Base-by-base conservation (phyloP, 2,888 invertebrate genomes). In the Sicus ferrugineus region DNA sequence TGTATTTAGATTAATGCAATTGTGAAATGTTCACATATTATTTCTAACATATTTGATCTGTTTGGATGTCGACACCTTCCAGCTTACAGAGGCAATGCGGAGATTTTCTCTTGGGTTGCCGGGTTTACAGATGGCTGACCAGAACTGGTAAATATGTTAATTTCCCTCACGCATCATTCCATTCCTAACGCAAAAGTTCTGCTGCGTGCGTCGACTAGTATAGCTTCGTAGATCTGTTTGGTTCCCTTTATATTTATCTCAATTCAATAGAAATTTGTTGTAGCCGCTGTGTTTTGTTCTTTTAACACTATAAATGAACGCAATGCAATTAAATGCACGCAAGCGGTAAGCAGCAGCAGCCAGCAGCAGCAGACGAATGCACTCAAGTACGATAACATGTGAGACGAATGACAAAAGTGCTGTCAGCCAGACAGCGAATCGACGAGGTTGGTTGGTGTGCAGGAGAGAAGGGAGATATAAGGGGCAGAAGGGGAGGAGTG, bases 281-380 rank as follows among this genome's bases (percentile, higher is more conserved):
- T 58, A 21, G 58, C 48, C 30, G 23, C 54, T 68, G 21, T 67
- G 26, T 64, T 16, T 52, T 64, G 30, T 31, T 48, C 59, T 46
- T 62, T 56, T 65, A 21, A 26, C 9, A 3, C 56, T 42, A 34
- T 56, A 30, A 56, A 65, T 69, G 58, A 58, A 69, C 69, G 69
- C 69, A 65, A 69, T 65, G 65, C 65, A 65, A 69, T 69, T 64
- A 52, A 67, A 67, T 67, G 67, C 67, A 48, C n/a, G 38, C 64
- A 28, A 16, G 46, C 46, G 46, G 14, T 46, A 3, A 46, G 46
- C 46, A 46, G 46, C 46, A 46, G 19, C 46, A 46, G 46, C 46
- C 19, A 19, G 16, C 23, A 7, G 23, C 54, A 54, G 26, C 23
- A 30, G 30, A 23, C 52, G 26, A 21, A 7, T 52, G 30, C 52